A percentile compares a stretch with the other conserved stretches of the same genome.
phyloP scores from a whole-genome alignment of 2,888 invertebrate genomes.

The Chelonus formosanus region DNA sequence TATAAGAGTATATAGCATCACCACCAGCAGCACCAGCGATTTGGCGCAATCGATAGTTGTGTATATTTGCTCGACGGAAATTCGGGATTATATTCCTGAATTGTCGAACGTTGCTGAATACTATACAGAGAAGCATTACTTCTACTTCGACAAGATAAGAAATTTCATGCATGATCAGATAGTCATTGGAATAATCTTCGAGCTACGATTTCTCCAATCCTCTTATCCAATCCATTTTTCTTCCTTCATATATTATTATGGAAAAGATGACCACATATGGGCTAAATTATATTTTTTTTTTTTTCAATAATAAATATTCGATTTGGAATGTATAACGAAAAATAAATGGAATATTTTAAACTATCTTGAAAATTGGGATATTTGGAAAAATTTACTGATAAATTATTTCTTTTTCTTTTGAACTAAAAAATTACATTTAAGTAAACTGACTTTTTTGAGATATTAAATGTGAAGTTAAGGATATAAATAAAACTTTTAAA shows the following conservation, averaged over 20 bases:
- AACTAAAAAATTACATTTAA: too few species aligned
- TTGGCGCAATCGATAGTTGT: conserved; percentile 14
- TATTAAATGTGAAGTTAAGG: too few species aligned
- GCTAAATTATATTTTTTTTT: neutral
- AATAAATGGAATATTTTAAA: too few species aligned
- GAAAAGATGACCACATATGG: neutral
- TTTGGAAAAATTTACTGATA: too few species aligned
- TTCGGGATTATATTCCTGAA: conserved; percentile 13
- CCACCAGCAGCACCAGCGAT: conserved; percentile 8
- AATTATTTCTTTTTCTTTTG: too few species aligned
- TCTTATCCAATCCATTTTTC: conserved; percentile 1
- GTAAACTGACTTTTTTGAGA: too few species aligned
- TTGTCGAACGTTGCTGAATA: conserved; percentile 14
- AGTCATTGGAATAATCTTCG: conserved; percentile 27
- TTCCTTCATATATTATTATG: neutral
- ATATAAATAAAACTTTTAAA: too few species aligned
- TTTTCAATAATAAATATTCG: too few species aligned
- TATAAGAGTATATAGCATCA: neutral
- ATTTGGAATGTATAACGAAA: too few species aligned
- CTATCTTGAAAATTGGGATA: too few species aligned
- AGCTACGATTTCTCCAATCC: conserved; percentile 3
- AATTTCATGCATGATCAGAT: conserved; percentile 34
- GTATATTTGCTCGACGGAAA: conserved; percentile 11
- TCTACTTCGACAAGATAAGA: conserved; percentile 25
- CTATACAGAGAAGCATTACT: conserved; percentile 5